Conservation (phyloP, 2,888 invertebrate species). For the Drosophila pseudotalamancana region DNA sequence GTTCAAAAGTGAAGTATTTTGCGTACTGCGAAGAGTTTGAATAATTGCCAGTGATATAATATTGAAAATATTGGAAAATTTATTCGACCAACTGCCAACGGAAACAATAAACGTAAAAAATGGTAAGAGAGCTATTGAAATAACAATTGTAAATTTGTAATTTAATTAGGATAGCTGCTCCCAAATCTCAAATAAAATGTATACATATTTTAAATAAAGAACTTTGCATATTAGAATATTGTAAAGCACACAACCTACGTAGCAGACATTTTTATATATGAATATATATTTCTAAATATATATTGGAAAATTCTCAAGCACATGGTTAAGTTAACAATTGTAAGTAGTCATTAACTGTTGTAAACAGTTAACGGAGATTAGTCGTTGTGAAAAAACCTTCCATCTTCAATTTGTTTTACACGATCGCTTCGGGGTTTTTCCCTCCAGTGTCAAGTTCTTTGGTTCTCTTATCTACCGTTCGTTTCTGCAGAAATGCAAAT, state of each 20-base stretch:
- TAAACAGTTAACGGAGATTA: background rate
- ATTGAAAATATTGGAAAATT: constrained; percentile 14
- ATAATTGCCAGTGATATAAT: constrained; percentile 38
- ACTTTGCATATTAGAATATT: background rate
- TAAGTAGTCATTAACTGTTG: background rate
- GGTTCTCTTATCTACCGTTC: constrained; percentile 1
- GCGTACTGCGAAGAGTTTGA: constrained; percentile 17
- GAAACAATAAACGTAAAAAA: constrained; percentile 28
- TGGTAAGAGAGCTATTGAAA: constrained; percentile 46
- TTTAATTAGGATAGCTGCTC: background rate
- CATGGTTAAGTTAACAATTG: constrained; percentile 1
- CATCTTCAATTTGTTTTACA: background rate
- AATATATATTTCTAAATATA: background rate
- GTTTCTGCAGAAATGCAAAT: constrained; percentile 42
- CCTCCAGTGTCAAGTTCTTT: constrained; percentile 39
- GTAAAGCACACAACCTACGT: constrained; percentile 11
- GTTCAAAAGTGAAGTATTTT: constrained; percentile 39
- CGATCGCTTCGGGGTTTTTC: constrained; percentile 19
- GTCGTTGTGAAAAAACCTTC: constrained; percentile 17
- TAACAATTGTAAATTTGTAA: background rate
- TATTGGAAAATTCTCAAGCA: constrained; percentile 16
- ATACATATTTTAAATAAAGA: background rate
- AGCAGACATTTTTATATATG: background rate
- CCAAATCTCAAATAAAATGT: background rate
- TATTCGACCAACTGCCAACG: constrained; percentile 15